phyloP scores from a whole-genome alignment of 2,797 vertebrate species.

The Rhyacichthys aspro region DNA sequence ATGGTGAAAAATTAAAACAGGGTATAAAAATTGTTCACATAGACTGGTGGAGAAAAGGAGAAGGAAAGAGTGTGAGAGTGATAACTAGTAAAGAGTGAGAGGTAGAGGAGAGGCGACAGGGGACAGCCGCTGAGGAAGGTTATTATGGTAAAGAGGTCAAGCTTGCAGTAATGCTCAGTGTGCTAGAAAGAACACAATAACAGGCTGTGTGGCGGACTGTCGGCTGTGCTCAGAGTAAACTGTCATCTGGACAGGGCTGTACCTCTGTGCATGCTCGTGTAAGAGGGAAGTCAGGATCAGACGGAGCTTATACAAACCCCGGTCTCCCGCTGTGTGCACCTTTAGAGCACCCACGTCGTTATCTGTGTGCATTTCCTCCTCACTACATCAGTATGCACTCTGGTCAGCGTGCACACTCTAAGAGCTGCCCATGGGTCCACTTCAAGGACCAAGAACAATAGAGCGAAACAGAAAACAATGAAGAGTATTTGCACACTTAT shows the following conservation, averaged over 20 bases:
- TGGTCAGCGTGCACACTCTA: neutral
- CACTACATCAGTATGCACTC: neutral
- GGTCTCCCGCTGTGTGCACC: too few species aligned
- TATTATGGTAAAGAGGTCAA: constrained; percentile 68
- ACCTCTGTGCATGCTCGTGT: too few species aligned
- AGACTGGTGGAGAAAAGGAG: too few species aligned
- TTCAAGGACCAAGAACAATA: neutral
- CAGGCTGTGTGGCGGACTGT: constrained; percentile 12
- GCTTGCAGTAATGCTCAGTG: constrained; percentile 51
- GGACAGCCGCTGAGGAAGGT: constrained; percentile 20
- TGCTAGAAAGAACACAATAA: constrained; percentile 58
- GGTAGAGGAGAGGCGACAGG: constrained; percentile 13
- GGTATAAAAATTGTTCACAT: too few species aligned
- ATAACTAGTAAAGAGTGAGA: too few species aligned
- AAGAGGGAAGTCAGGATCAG: too few species aligned
- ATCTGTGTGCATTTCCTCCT: too few species aligned
- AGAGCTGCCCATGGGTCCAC: neutral
- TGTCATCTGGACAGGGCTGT: constrained; percentile 10
- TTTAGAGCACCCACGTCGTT: too few species aligned
- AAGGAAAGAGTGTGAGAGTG: too few species aligned
- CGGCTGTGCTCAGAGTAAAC: constrained; percentile 1
- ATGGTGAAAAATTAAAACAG: too few species aligned
- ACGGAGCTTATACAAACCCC: neutral
- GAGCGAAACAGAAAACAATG: neutral
- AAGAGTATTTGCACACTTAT: neutral